These are phyloP conservation scores for Aphis craccivora DNA, from an alignment of 1,140 invertebrate species.

Conservation along the genomic window DNA sequence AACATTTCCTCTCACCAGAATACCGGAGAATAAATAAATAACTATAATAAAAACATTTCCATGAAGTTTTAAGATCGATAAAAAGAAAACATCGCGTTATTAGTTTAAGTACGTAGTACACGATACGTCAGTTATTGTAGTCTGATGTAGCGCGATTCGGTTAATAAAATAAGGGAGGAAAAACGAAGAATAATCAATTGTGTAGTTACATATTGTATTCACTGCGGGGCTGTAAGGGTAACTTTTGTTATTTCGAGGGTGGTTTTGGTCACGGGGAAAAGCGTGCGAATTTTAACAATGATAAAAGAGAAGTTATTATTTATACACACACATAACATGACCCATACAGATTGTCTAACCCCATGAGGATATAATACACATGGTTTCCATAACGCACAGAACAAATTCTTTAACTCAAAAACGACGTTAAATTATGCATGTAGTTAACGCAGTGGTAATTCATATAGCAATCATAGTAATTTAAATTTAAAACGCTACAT, in stretches of 20 bases:
- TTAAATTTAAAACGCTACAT: background rate
- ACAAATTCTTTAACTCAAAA: conserved; percentile 3
- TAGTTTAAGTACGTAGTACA: conserved; percentile 46
- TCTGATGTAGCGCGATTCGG: conserved; percentile 45
- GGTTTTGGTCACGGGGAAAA: conserved; percentile 46
- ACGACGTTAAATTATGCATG: conserved; percentile 23
- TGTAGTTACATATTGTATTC: conserved; percentile 53
- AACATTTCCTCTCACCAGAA: background rate
- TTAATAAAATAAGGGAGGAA: conserved; percentile 48
- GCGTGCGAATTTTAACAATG: conserved; percentile 56
- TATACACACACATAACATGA: conserved; percentile 37
- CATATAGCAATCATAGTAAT: background rate
- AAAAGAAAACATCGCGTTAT: conserved; percentile 39
- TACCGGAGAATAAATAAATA: background rate
- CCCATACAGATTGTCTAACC: conserved; percentile 41
- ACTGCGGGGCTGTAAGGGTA: conserved; percentile 22
- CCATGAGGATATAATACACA: background rate
- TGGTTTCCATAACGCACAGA: background rate
- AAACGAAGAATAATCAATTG: conserved; percentile 56
- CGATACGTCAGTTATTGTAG: conserved; percentile 22
- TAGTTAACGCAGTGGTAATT: conserved; percentile 12
- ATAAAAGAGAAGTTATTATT: conserved; percentile 55
- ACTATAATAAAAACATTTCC: conserved; percentile 38
- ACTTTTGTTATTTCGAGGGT: conserved; percentile 53
- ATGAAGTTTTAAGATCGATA: conserved; percentile 27